Evolutionary conservation across 2,797 vertebrate genomes (phyloP).

Genomic region (Buphagus erythrorhynchus): DNA sequence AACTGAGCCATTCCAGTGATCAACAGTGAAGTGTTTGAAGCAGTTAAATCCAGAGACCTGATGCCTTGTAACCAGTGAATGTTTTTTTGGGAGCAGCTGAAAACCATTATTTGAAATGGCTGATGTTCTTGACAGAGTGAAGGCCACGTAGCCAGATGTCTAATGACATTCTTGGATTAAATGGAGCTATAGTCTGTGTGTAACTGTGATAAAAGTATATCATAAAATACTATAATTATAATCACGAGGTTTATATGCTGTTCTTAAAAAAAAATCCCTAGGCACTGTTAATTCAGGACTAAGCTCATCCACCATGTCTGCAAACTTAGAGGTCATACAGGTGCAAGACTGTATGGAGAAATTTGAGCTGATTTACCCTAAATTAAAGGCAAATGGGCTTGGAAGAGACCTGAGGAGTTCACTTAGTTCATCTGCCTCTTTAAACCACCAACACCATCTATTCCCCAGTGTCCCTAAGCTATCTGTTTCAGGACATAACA

Average conservation of each 20-base stretch:
- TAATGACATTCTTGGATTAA: slow-evolving; percentile 14
- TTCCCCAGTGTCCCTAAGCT: neutral
- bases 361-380: neutral
- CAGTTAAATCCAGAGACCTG: neutral
- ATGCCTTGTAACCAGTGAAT: neutral
- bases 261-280: neutral
- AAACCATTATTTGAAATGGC: neutral
- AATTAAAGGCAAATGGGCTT: neutral
- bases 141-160: neutral
- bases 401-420: neutral
- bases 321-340: neutral
- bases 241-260: neutral
- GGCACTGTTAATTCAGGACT: neutral
- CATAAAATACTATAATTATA: neutral
- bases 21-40: neutral
- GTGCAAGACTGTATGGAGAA: neutral
- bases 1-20: neutral
- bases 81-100: neutral
- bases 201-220: neutral
- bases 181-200: neutral
- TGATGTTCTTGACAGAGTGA: neutral
- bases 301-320: neutral
- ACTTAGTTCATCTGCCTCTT: neutral
- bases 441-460: neutral
- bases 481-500: neutral